Conservation (phyloP, 2,113 vertebrate species). For the Marcusenius ussheri region DNA sequence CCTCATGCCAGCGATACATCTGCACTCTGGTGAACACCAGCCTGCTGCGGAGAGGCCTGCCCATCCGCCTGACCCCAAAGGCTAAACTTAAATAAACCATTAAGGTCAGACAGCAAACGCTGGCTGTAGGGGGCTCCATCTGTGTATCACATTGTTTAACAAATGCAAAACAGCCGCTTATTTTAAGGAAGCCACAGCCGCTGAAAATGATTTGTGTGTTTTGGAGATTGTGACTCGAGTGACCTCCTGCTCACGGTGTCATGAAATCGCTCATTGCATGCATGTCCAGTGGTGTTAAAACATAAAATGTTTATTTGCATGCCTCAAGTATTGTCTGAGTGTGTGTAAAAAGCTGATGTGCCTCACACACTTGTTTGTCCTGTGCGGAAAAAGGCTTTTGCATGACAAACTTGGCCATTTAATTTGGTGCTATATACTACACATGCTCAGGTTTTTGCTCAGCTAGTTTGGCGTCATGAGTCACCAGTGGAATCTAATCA, state of each 20-base stretch:
- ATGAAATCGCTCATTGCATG: background rate
- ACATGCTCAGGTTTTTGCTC: background rate
- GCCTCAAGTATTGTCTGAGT: background rate
- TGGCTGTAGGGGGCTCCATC: background rate
- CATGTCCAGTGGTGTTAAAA: background rate
- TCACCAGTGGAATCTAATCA: conserved; percentile 9
- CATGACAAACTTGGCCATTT: background rate
- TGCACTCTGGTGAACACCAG: background rate
- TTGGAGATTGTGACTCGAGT: background rate
- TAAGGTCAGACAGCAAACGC: background rate
- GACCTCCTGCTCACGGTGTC: background rate
- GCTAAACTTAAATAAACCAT: background rate
- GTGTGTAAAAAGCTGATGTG: background rate
- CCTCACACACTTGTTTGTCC: background rate
- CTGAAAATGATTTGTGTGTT: background rate
- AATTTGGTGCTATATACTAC: background rate
- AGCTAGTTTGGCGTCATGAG: conserved; percentile 8
- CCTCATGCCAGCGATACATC: background rate
- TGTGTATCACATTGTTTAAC: background rate
- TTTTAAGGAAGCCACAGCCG: background rate
- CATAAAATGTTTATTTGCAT: background rate
- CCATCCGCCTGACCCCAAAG: background rate
- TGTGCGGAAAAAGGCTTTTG: background rate
- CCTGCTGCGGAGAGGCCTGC: background rate
- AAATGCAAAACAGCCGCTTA: background rate